Base-by-base conservation (phyloP, 92 coral and sea anemone genomes). In the Parazoanthus darwini region DNA sequence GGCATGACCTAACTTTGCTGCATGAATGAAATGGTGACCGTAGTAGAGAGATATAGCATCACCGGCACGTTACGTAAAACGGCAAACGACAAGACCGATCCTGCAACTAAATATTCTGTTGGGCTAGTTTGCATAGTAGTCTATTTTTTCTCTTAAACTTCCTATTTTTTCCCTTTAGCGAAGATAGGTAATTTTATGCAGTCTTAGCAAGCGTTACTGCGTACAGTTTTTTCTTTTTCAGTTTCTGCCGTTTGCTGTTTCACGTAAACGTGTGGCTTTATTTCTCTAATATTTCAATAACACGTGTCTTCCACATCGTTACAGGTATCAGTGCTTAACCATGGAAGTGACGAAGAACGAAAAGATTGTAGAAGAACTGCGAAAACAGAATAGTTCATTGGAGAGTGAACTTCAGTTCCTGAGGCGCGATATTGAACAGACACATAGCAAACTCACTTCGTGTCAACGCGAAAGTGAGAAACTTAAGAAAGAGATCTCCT, bases 401-500 rank as follows among this genome's bases (percentile, higher is more conserved):
- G 98, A 95, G 82, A 93, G 85, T 66, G 98, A 97, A 78, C 90
- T 95, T 46, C 92, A 93, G 88, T 91, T 87, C 70, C 90, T 96
- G 74, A 96, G 93, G 89, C 92, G 85, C 70, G 94, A 93, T 76
- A 90, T 94, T 82, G 94, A 94, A 35, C 81, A 89, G 33, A 77
- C 92, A 11, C 92, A 90, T 73, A 95, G 80, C 29, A 95, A 90
- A 33, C 92, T 95, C 10, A 92, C 86, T 59, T 91, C 90, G 5
- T 95, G 92, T 66, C 95, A 95, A 86, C 93, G 93, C 25, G 99
- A 97, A 80, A 97, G 89, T 66, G 94, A 91, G 15, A 91, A 88
- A 44, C 36, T 94, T 25, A 91, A 74, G 15, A 86, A 81, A 56
- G 98, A 97, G 39, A 54, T 91, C 5, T 77, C 90, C 9, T 86